Conservation (phyloP, 2,797 vertebrate genomes). For the Podarcis siculus region DNA sequence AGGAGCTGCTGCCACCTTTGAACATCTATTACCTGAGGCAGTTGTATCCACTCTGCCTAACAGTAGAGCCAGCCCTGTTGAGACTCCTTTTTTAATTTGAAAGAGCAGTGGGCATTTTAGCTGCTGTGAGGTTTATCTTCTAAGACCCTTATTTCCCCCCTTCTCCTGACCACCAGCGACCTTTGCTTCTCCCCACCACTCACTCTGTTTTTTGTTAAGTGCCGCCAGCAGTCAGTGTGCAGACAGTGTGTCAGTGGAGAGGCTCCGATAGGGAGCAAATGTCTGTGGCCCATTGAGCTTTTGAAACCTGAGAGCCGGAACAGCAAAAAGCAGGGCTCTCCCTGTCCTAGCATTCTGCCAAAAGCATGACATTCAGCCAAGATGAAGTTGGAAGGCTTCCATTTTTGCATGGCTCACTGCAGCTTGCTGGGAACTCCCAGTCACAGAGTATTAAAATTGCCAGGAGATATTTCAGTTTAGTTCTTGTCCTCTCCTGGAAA, state of each 20-base stretch:
- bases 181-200: neutral
- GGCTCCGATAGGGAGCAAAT: neutral
- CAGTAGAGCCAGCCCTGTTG: neutral
- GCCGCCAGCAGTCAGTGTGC: neutral
- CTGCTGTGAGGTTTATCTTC: neutral
- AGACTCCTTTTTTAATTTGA: neutral
- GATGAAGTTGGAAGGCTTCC: conserved; percentile 22
- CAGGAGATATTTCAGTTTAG: neutral
- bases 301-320: conserved; percentile 36
- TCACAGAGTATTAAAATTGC: neutral
- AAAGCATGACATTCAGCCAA: conserved; percentile 32
- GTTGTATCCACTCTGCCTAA: no score
- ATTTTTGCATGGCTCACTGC: conserved; percentile 23
- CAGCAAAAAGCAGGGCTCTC: conserved; percentile 12
- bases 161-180: neutral
- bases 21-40: no score
- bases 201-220: neutral
- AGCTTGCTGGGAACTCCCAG: neutral
- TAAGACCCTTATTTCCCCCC: neutral
- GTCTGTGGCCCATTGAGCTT: conserved; percentile 33
- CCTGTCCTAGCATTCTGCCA: rapidly evolving
- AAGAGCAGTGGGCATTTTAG: neutral
- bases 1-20: no score
- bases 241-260: neutral
- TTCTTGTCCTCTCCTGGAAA: conserved; percentile 7